Percentiles rank a stretch among this genome's conserved stretches.
phyloP scores from a whole-genome alignment of 2,888 invertebrate species.

The Campoplex capitator region DNA sequence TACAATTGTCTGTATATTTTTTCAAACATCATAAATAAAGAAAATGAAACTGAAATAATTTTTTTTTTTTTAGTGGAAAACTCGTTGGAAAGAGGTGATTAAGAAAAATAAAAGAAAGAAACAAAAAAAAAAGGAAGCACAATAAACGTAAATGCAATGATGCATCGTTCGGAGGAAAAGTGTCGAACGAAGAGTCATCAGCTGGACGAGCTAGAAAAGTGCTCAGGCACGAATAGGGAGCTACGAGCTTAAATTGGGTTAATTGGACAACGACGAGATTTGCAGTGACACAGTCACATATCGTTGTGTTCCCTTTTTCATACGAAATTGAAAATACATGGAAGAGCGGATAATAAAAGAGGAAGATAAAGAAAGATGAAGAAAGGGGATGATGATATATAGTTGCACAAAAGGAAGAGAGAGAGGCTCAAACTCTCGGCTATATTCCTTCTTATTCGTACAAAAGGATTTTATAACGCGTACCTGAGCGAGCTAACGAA shows the following conservation, averaged over 20 bases:
- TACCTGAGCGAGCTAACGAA: conserved; percentile 63
- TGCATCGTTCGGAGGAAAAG: conserved; percentile 15
- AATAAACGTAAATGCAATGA: background rate
- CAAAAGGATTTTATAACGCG: conserved; percentile 64
- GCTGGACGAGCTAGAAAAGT: conserved; percentile 27
- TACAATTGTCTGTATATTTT: background rate
- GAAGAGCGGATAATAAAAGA: conserved; percentile 19
- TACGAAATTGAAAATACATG: conserved; percentile 23
- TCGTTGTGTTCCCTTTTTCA: background rate
- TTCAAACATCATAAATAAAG: background rate
- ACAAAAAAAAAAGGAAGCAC: background rate
- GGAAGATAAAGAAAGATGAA: background rate
- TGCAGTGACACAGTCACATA: conserved; percentile 44
- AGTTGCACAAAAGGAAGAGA: conserved; percentile 50
- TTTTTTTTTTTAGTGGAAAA: background rate
- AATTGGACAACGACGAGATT: conserved; percentile 67
- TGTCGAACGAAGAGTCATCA: conserved; percentile 9
- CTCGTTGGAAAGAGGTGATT: background rate
- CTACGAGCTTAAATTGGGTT: conserved; percentile 62
- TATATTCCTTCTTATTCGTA: conserved; percentile 29
- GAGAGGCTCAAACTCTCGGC: conserved; percentile 22
- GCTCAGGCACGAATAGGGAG: conserved; percentile 2
- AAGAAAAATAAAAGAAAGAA: background rate
- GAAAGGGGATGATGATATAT: conserved; percentile 1
- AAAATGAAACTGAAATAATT: background rate